A percentile compares a stretch with the other conserved stretches of the same genome.
phyloP scores from a whole-genome alignment of 2,888 invertebrate genomes.

The Acanthacorydalis orientalis region DNA sequence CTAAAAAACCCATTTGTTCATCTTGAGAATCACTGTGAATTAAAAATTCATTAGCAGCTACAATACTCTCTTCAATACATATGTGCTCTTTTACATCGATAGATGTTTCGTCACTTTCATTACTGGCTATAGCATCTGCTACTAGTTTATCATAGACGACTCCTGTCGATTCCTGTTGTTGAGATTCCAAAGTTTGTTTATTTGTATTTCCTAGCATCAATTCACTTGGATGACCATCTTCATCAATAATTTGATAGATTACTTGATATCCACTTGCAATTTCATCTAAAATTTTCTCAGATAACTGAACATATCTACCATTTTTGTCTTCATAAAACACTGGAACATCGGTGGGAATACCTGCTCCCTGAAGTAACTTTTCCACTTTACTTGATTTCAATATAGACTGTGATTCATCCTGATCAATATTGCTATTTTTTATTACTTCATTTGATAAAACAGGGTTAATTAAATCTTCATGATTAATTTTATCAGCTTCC shows the following conservation, averaged over 20 bases:
- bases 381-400: not conserved
- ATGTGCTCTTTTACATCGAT: no score
- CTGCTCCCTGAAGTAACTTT: constrained; percentile 2
- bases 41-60: no score
- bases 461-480: not conserved
- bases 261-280: constrained; percentile 5
- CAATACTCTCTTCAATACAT: no score
- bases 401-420: not conserved
- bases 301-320: constrained; percentile 3
- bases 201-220: not conserved
- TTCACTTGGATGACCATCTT: constrained; percentile 5
- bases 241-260: constrained; percentile 5
- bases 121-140: no score
- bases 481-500: not conserved
- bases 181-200: no score
- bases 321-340: constrained; percentile 3
- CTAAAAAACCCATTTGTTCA: no score
- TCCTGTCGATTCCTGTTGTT: no score
- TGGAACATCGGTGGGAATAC: constrained; percentile 5
- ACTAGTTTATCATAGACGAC: no score
- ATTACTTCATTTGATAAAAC: not conserved
- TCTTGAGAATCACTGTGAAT: no score
- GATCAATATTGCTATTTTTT: no score
- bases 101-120: no score
- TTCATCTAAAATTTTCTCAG: constrained; percentile 3